These are phyloP conservation scores for Ennomos quercinarius DNA, from an alignment of 2,888 invertebrate species.

Conservation along the genomic window DNA sequence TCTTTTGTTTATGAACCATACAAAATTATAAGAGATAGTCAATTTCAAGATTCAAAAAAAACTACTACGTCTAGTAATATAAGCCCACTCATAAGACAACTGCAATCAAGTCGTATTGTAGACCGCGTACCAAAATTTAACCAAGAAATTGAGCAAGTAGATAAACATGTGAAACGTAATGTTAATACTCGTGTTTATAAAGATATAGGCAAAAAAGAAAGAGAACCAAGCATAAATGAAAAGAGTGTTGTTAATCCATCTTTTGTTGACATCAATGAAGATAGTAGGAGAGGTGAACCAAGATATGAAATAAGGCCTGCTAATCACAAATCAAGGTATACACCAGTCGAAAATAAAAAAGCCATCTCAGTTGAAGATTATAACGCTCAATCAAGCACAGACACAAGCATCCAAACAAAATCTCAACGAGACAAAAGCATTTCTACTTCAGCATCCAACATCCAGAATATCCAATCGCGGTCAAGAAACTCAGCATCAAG, in stretches of 20 bases:
- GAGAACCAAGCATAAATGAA: constrained; percentile 51
- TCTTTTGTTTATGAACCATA: constrained; percentile 79
- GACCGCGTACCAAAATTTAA: constrained; percentile 61
- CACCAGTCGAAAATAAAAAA: constrained; percentile 66
- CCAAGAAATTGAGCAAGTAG: constrained; percentile 49
- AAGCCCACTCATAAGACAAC: constrained; percentile 75
- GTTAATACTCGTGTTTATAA: constrained; percentile 59
- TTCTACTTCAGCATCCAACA: neutral
- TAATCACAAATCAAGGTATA: constrained; percentile 70
- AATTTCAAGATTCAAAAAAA: constrained; percentile 72
- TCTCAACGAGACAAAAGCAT: constrained; percentile 26
- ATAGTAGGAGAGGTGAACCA: constrained; percentile 73
- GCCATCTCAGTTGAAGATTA: constrained; percentile 67
- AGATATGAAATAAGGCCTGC: constrained; percentile 68
- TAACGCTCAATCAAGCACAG: constrained; percentile 48
- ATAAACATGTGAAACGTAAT: constrained; percentile 59
- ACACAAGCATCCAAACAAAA: constrained; percentile 27
- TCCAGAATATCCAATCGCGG: constrained; percentile 27
- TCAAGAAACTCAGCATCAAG: constrained; percentile 40
- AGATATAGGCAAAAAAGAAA: constrained; percentile 71
- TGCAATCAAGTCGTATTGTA: constrained; percentile 70
- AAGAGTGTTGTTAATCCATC: constrained; percentile 45
- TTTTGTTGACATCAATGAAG: constrained; percentile 67
- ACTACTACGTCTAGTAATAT: constrained; percentile 69
- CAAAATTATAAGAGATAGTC: constrained; percentile 76